Evolutionary conservation across 2,888 invertebrate species (phyloP), one percentile per base, ranked within the genome.

Genomic region (Octodonta nipae): DNA sequence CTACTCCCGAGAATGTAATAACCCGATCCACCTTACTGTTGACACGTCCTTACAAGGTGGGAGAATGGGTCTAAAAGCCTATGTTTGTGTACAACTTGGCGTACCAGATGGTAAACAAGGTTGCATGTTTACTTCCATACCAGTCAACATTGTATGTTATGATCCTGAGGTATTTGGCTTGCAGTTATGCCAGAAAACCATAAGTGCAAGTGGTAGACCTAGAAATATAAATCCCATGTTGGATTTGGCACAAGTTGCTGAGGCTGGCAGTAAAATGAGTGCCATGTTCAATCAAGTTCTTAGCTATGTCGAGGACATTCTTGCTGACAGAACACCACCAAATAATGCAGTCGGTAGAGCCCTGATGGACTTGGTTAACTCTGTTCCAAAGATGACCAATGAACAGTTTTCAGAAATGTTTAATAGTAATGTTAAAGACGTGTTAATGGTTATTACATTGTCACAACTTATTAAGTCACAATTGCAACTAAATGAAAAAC

Each of bases 401-500:
- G 87, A 89, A 54, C 82, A 89, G 56, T 89, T 95, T 62, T 87
- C 89, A 22, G 80, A 85, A 49, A 88, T 95, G 78, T 82, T 96
- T 60, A 93, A 93, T 58, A 82, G 89, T 47, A 88, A 89, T 55
- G 85, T 95, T 59, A 93, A 96, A 65, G 96, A 96, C 68, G 72
- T 96, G 49, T 70, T 96, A 51, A 96, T 98, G 96, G 91, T 89
- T 25, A 81, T 92, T 49, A 93, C 95, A 26, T 70, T 98, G 37
- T 87, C 95, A 8, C 93, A 95, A 56, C 70, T 98, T 37, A 88
- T 92, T 53, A 89, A 92, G 66, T 92, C 95, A 2, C 95, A 98
- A 64, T 71, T 96, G 50, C 86, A 89, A 55, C 70, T 98, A 33
- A 93, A 95, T 63, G 96, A 98, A 65, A 95, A 95, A 63, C 71